Evolutionary conservation across 2,888 invertebrate genomes (phyloP).

Genomic region (Spilosoma lubricipeda): DNA sequence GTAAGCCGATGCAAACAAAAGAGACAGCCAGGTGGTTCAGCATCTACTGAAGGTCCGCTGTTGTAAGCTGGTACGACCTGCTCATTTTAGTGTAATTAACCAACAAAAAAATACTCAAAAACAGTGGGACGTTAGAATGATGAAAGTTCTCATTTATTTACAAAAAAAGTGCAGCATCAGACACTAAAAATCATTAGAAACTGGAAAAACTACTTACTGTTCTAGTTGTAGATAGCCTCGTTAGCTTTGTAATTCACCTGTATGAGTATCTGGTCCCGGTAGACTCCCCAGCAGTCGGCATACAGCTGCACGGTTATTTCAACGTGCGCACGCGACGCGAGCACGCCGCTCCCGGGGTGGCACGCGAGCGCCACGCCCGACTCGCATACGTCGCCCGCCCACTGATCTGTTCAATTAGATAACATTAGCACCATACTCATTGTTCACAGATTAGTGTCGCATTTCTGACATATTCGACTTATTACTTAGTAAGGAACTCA

Average conservation of each 20-base stretch:
- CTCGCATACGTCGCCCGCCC: constrained; percentile 52
- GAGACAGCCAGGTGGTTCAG: too few species aligned
- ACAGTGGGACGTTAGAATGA: too few species aligned
- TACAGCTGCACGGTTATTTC: constrained; percentile 57
- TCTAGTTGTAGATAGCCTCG: not conserved
- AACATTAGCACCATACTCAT: not conserved
- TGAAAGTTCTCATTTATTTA: too few species aligned
- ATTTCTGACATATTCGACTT: too few species aligned
- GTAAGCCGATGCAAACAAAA: too few species aligned
- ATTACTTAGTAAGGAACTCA: not conserved
- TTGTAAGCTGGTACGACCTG: too few species aligned
- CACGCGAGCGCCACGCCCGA: constrained; percentile 60
- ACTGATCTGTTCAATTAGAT: constrained; percentile 50
- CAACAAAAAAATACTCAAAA: too few species aligned
- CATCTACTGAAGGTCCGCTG: too few species aligned
- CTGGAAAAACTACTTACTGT: too few species aligned
- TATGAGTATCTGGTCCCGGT: constrained; percentile 70
- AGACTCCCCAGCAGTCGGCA: constrained; percentile 75
- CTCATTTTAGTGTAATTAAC: too few species aligned
- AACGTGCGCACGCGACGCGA: constrained; percentile 41
- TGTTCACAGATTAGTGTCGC: not conserved
- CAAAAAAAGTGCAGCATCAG: too few species aligned
- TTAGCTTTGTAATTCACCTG: constrained; percentile 49
- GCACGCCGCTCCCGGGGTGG: constrained; percentile 48
- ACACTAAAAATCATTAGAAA: too few species aligned